Evolutionary conservation across 1,140 invertebrate genomes (phyloP).

Genomic region (Caenorhabditis remanei): DNA sequence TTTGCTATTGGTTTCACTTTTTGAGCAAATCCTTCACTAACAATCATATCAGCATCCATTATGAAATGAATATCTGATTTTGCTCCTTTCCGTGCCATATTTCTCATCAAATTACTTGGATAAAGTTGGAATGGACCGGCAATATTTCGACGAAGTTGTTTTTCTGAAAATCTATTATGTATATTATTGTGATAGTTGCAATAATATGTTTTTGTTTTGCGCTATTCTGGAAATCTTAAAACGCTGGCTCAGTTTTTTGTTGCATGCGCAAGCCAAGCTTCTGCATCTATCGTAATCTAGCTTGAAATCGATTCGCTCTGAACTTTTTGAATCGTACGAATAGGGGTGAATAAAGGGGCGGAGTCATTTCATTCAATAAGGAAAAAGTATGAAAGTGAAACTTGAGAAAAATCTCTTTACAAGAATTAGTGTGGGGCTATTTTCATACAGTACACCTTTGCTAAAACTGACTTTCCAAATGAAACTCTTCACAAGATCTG

Average conservation of each 20-base stretch:
- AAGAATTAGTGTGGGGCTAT: no score
- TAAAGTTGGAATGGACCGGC: neutral
- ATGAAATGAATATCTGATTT: conserved; percentile 16
- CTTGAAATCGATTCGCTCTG: no score
- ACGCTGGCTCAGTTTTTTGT: no score
- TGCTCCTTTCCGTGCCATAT: conserved; percentile 12
- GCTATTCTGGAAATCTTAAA: neutral
- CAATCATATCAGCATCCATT: conserved; percentile 5
- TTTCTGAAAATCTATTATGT: neutral
- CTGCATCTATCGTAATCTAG: no score
- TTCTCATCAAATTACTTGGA: neutral
- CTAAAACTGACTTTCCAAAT: no score
- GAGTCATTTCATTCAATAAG: no score
- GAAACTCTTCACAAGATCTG: neutral
- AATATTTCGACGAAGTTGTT: neutral
- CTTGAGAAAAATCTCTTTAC: no score
- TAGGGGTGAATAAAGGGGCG: no score
- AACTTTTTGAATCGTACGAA: no score
- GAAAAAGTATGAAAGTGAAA: no score
- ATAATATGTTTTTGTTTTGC: neutral
- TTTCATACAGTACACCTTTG: no score
- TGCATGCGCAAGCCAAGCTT: no score
- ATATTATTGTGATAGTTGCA: neutral
- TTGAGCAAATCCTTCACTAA: neutral
- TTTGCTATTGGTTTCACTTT: conserved; percentile 2